Evolutionary conservation across 2,113 vertebrate species (phyloP).

Genomic region (Misgurnus anguillicaudatus): DNA sequence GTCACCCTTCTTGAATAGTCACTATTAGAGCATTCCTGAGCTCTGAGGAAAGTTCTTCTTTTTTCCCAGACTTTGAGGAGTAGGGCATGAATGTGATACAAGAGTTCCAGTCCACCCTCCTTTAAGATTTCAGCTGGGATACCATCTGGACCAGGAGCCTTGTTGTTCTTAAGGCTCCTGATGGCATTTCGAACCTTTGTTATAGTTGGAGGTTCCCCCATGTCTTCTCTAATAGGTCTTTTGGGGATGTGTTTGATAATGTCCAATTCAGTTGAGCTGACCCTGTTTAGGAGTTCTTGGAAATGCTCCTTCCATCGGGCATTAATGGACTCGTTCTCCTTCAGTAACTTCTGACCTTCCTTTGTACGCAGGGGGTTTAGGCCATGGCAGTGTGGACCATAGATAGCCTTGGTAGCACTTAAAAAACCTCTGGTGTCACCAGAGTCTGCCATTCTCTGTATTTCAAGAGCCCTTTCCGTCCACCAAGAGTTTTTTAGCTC

Average conservation of each 20-base stretch:
- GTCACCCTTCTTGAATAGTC: background rate
- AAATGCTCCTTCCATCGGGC: background rate
- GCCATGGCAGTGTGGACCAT: slow-evolving; percentile 11
- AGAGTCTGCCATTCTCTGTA: background rate
- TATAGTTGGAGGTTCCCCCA: slow-evolving; percentile 2
- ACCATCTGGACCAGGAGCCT: slow-evolving; percentile 4
- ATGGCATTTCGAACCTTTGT: background rate
- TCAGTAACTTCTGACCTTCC: slow-evolving; percentile 19
- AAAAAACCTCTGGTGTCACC: slow-evolving; percentile 25
- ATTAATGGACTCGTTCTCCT: slow-evolving; percentile 5
- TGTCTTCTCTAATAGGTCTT: background rate
- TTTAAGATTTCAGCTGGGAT: slow-evolving; percentile 3
- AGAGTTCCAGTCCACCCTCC: slow-evolving; percentile 10
- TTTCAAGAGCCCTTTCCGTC: slow-evolving; percentile 11
- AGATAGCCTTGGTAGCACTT: slow-evolving; percentile 18
- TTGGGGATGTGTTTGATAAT: background rate
- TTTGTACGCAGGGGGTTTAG: slow-evolving; percentile 24
- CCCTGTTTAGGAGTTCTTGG: background rate
- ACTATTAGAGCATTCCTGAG: slow-evolving; percentile 7
- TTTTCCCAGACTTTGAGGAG: slow-evolving; percentile 18
- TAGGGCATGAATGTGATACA: background rate
- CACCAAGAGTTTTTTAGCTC: slow-evolving; percentile 14
- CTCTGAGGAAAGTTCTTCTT: slow-evolving; percentile 6
- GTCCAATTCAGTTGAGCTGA: too few relatives aligned
- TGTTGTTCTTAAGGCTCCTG: background rate